Percentiles rank a stretch among this genome's conserved stretches.
Conservation (phyloP, 2,113 vertebrate genomes). For the Colaptes auratus region DNA sequence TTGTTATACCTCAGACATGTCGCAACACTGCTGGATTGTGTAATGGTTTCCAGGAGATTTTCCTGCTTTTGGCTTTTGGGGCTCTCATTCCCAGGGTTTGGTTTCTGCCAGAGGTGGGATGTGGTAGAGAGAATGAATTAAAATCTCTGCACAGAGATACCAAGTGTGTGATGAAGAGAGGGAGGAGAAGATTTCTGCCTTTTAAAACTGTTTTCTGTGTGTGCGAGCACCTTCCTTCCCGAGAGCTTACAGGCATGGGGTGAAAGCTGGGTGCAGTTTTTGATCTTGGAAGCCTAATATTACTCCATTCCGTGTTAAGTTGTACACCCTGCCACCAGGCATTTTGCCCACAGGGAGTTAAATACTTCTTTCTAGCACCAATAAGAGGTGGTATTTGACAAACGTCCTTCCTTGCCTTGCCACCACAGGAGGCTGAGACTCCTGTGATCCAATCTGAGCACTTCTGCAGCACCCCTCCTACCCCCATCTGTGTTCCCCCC, state of each 20-base stretch:
- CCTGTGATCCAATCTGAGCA: rapidly evolving
- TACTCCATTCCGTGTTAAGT: not conserved
- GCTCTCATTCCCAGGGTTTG: constrained; percentile 4
- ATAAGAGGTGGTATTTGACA: not conserved
- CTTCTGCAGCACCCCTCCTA: not conserved
- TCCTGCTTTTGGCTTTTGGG: constrained; percentile 8
- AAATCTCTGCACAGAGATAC: not conserved
- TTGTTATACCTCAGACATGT: not conserved
- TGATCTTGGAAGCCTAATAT: not conserved
- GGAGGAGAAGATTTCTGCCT: not conserved
- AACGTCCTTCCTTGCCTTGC: not conserved
- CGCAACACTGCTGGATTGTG: constrained; percentile 36
- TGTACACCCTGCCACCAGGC: not conserved
- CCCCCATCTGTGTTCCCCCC: not conserved
- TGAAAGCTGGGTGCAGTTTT: not conserved
- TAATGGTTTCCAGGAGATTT: constrained; percentile 48
- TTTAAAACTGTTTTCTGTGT: not conserved
- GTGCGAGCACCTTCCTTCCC: not conserved
- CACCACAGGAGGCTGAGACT: not conserved
- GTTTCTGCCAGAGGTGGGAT: constrained; percentile 15
- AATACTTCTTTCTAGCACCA: not conserved
- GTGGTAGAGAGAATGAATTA: not conserved
- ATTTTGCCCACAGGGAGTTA: not conserved
- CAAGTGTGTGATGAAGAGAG: not conserved
- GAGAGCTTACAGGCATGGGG: not conserved